Base-by-base conservation (phyloP, 2,888 invertebrate species). In the Xestia xanthographa region DNA sequence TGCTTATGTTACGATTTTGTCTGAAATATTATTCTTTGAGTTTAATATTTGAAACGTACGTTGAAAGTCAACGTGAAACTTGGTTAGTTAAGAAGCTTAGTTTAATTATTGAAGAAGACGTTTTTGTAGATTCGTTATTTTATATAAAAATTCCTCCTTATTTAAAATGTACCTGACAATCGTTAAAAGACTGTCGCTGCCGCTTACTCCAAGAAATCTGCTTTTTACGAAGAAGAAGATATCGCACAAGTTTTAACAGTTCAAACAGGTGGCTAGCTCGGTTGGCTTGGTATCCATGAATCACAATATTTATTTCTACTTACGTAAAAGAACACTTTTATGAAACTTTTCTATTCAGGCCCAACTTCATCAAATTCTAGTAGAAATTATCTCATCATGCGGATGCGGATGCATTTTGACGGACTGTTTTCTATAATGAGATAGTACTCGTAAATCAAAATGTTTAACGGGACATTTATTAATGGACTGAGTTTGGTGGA, bases 241-340 rank as follows among this genome's bases (percentile, higher is more conserved):
- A 73, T 74, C 43, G 43, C 50, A 38, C 14, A 66, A 43, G 81
- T 74, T 80, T 65, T 65, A 22, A 34, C 26, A 50, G 77, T 58
- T 78, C 65, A 74, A 78, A 78, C 81, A 78, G 81, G 74, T 77
- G 80, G 80, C 53, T 65, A 73, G 20, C 48, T 77, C 34, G 34
- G 48, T 60, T 29, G 65, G 43, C 63, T 58, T 34, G 26, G n/a
- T 29, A 79, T 29, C 29, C 53, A 77, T 38, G 62, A 63, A 45
- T 70, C 62, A 45, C 45, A 58, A 17, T 43, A 43, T 77, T 45
- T 65, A 45, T 17, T 75, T 62, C 2, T 34, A 43, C 38, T 77
- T 38, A 17, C 22, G 17, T 29, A 29, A n/a, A 76, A 56, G 4
- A 26, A 22, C 17, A 14, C 11, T 41, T 34, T 60, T 60, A 34